Evolutionary conservation across 2,888 invertebrate species (phyloP).

Genomic region (Belgica antarctica): DNA sequence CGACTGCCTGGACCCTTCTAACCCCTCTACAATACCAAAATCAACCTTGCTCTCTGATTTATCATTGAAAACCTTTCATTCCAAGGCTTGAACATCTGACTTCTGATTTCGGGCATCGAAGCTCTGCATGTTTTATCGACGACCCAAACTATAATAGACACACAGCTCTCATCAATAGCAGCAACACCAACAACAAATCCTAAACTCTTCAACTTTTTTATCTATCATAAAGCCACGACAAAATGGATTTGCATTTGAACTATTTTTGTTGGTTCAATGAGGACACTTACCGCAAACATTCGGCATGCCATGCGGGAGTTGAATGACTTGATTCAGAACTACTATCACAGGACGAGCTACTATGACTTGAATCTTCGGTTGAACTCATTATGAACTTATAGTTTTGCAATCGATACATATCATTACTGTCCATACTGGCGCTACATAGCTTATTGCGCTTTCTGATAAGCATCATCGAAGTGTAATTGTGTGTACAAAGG

Average conservation of each 20-base stretch:
- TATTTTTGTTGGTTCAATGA: not conserved
- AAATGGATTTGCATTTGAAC: constrained; percentile 8
- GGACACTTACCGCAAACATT: constrained; percentile 63
- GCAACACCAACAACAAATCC: constrained; percentile 9
- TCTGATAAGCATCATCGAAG: not conserved
- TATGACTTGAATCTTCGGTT: constrained; percentile 55
- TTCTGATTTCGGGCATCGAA: no score
- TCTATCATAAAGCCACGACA: constrained; percentile 26
- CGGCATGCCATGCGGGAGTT: constrained; percentile 62
- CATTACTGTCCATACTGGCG: constrained; percentile 55
- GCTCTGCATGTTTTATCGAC: no score
- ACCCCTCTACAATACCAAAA: no score
- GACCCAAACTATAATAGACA: no score
- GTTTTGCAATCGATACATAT: constrained; percentile 55
- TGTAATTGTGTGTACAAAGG: not conserved
- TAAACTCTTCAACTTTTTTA: not conserved
- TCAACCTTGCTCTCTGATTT: no score
- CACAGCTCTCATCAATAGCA: not conserved
- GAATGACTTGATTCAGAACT: constrained; percentile 45
- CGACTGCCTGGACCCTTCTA: no score
- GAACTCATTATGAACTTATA: constrained; percentile 56
- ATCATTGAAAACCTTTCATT: no score
- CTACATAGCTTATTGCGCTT: constrained; percentile 15
- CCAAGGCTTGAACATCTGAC: no score
- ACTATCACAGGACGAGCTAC: constrained; percentile 48